phyloP scores from a whole-genome alignment of 2,797 vertebrate species.

The Micrastur ruficollis region DNA sequence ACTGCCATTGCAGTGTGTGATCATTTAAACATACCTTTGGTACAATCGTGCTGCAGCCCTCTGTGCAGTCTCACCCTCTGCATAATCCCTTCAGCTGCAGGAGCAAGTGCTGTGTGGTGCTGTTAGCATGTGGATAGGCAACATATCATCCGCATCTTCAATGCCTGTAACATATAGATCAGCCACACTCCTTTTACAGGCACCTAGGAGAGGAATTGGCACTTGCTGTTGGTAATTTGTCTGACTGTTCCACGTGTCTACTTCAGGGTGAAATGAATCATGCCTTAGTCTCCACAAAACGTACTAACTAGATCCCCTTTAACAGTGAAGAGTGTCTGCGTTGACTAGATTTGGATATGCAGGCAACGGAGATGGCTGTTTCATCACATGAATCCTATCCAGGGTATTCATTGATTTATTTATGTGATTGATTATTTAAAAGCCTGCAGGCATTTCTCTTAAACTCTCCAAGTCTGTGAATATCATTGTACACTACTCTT shows the following conservation, averaged over 20 bases:
- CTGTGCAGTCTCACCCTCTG: not conserved
- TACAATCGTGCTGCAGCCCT: not conserved
- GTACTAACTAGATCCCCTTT: not conserved
- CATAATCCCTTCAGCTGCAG: not conserved
- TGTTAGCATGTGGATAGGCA: not conserved
- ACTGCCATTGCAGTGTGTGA: not conserved
- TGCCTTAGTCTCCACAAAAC: not conserved
- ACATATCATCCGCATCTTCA: not conserved
- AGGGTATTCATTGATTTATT: not conserved
- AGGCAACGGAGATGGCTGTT: not conserved
- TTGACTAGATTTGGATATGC: not conserved
- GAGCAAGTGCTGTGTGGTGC: not conserved
- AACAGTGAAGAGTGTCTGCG: not conserved
- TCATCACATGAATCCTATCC: not conserved
- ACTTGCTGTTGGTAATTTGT: not conserved
- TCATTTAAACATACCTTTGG: not conserved
- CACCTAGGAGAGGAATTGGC: not conserved
- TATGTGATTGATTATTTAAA: not conserved
- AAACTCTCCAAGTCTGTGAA: not conserved
- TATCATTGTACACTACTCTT: not conserved
- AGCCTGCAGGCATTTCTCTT: not conserved
- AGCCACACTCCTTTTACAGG: not conserved
- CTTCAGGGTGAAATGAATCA: not conserved
- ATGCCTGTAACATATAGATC: not conserved
- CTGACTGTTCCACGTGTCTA: rapidly evolving